Evolutionary conservation across 2,797 vertebrate genomes (phyloP), one percentile per base, ranked within the genome.

Genomic region (Rhinophrynus dorsalis): DNA sequence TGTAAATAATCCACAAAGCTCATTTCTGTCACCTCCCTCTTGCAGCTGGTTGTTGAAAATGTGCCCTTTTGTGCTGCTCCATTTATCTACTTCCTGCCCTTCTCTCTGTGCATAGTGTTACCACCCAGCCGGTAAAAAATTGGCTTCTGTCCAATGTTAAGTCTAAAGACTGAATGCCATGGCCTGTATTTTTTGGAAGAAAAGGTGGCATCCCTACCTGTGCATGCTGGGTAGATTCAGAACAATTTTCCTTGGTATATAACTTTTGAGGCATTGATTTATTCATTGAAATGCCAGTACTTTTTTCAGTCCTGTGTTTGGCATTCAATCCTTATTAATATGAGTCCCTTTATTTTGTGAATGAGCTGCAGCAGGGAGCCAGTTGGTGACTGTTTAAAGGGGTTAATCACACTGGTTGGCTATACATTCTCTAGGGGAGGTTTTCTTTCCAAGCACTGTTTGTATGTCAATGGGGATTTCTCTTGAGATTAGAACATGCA

Each of bases 241-340:
- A 40, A 27, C 15, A 55, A 20, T 21, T 3, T 63, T 18, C 21
- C 2, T 27, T 37, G 30, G 13, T 50, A 63, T 29, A 21, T 27
- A 27, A 63, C 60, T 62, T 47, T 47, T 51, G 10, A 37, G 29
- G n/a, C 23, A 62, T 50, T 17, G 30, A 63, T 63, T 63, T 62
- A 9, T n/a, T 50, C 6, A 7, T n/a, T 13, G 47, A 64, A 64
- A 38, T 52, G 47, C 29, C 32, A 21, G 6, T 45, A 13, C 37
- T 15, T n/a, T 40, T 40, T 2, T 15, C 2, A 40, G 12, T n/a
- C n/a, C 37, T 3, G 12, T 42, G 10, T 42, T 5, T n/a, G n/a
- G n/a, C n/a, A n/a, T n/a, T n/a, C n/a, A n/a, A n/a, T n/a, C n/a
- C n/a, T n/a, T n/a, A n/a, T n/a, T n/a, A n/a, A n/a, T n/a, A n/a